phyloP scores from a whole-genome alignment of 2,888 invertebrate species.

The Blomia tropicalis region DNA sequence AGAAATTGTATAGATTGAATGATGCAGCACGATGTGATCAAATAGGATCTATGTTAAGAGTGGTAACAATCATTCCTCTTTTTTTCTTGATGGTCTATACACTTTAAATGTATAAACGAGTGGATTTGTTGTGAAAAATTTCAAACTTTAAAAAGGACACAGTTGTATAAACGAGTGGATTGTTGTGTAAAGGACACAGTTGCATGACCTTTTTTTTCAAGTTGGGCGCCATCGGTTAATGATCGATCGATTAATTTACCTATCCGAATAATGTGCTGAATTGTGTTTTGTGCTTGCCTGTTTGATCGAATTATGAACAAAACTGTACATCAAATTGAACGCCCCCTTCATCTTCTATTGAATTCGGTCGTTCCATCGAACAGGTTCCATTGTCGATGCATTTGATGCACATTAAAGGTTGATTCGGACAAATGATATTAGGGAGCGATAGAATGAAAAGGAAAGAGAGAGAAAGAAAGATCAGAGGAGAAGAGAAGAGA shows the following conservation, averaged over 20 bases:
- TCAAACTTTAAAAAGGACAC: too few species aligned
- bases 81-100: too few species aligned
- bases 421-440: too few species aligned
- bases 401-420: conserved; percentile 12
- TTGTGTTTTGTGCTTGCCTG: too few species aligned
- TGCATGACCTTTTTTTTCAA: conserved; percentile 6
- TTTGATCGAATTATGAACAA: conserved; percentile 1
- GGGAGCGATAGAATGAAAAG: not conserved
- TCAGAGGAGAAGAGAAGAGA: not conserved
- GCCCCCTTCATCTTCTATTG: not conserved
- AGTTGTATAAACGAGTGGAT: too few species aligned
- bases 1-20: too few species aligned
- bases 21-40: too few species aligned
- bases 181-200: too few species aligned
- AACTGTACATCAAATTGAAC: not conserved
- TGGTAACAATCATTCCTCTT: too few species aligned
- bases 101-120: too few species aligned
- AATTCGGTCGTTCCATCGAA: not conserved
- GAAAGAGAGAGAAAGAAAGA: not conserved
- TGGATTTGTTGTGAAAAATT: too few species aligned
- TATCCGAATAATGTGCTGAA: not conserved
- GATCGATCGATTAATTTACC: conserved; percentile 11
- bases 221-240: conserved; percentile 9
- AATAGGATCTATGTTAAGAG: too few species aligned
- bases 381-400: conserved; percentile 3